Evolutionary conservation across 2,113 vertebrate species (phyloP).

Genomic region (Rhadina sibilatrix): DNA sequence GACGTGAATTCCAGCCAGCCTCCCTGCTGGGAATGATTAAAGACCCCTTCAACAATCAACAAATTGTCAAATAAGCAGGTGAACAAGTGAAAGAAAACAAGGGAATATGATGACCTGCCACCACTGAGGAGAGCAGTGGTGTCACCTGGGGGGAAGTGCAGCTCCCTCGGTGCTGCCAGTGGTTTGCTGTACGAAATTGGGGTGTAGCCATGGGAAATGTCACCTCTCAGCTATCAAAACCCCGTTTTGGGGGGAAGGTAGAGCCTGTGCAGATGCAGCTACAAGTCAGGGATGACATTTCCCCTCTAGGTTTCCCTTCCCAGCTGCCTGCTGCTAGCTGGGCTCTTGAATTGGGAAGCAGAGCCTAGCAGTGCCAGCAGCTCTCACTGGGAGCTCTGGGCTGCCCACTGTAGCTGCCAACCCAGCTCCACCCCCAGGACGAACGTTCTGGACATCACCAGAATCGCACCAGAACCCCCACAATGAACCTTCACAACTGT

Average conservation of each 20-base stretch:
- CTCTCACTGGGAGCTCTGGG: background rate
- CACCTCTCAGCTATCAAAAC: background rate
- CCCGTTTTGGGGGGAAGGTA: background rate
- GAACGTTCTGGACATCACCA: background rate
- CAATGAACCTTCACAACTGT: background rate
- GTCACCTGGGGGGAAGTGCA: background rate
- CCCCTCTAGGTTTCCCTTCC: background rate
- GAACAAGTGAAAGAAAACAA: background rate
- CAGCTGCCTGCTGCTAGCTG: background rate
- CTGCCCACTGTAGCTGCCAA: background rate
- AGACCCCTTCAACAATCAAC: constrained; percentile 5
- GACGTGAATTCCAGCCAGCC: background rate
- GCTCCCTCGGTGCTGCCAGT: background rate
- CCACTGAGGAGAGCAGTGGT: background rate
- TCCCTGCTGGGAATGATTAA: constrained; percentile 23
- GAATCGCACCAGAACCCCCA: background rate
- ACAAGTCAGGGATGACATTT: background rate
- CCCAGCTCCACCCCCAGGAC: background rate
- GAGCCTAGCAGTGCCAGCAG: background rate
- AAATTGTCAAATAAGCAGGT: constrained; percentile 22
- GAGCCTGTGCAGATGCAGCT: background rate
- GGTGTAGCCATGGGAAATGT: background rate
- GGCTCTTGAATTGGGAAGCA: background rate
- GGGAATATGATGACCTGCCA: background rate
- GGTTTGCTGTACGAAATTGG: background rate